Conservation (phyloP, 2,888 invertebrate genomes). For the Phlogophora meticulosa region DNA sequence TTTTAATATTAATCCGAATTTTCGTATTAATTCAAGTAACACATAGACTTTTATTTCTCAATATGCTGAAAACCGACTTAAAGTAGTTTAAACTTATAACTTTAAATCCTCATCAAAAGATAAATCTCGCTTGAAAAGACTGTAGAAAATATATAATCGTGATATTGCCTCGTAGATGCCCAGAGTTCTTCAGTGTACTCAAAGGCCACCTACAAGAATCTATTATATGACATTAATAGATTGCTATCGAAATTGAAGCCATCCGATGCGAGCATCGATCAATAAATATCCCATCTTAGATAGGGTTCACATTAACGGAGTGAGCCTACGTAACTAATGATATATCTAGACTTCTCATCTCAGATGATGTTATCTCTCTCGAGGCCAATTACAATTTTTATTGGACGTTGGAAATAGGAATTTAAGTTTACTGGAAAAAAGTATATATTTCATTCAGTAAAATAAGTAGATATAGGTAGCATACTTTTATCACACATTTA, state of each 20-base stretch:
- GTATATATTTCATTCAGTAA: too few relatives aligned
- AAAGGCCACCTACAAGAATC: constrained; percentile 41
- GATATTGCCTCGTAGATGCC: constrained; percentile 19
- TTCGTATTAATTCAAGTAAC: too few relatives aligned
- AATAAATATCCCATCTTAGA: constrained; percentile 45
- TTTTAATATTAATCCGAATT: neutral
- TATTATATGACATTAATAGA: constrained; percentile 53
- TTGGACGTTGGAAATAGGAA: neutral
- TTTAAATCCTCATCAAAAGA: constrained; percentile 22
- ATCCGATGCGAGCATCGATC: constrained; percentile 41
- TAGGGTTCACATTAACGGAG: constrained; percentile 44
- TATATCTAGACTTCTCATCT: constrained; percentile 46
- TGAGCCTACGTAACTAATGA: constrained; percentile 35
- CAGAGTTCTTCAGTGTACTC: constrained; percentile 1
- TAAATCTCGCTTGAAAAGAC: constrained; percentile 31
- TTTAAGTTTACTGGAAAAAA: neutral
- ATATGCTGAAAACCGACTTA: constrained; percentile 5
- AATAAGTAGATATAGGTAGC: too few relatives aligned
- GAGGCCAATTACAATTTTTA: constrained; percentile 33
- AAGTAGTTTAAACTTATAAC: neutral
- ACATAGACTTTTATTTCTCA: constrained; percentile 8
- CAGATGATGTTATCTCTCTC: constrained; percentile 17
- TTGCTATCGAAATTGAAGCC: constrained; percentile 52
- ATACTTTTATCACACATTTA: too few relatives aligned
- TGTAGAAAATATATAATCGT: constrained; percentile 15